Evolutionary conservation across 2,888 invertebrate genomes (phyloP), one percentile per base, ranked within the genome.

Genomic region (Drosophila kuntzei): DNA sequence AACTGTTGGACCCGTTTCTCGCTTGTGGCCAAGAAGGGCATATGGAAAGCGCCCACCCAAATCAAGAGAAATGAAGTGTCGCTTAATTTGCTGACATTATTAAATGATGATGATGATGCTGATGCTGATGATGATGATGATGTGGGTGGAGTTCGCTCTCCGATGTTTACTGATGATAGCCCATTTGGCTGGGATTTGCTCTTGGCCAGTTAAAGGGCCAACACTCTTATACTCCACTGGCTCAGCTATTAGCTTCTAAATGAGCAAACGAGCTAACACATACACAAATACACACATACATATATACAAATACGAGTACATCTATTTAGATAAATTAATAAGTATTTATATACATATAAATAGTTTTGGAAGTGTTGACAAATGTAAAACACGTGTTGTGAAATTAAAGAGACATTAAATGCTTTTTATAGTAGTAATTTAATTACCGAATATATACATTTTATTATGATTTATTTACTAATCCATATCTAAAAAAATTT

Each of bases 21-120:
- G 32, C 1, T 37, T 27, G n/a, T 54, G 32, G 16, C 22, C 43
- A 25, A 22, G 34, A 25, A 62, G 78, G 74, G 74, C 78, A 73
- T 59, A 55, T 72, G 67, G 73, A 51, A 46, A 62, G 74, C 78
- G 55, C 18, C 74, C 78, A 75, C 74, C 79, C 82, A 90, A 91
- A 90, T 90, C 90, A 90, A 90, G 91, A 91, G 86, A 89, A 90
- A 91, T 91, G 90, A 90, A 90, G 91, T 90, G 91, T 87, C 91
- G 85, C 89, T 91, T 90, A 90, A 90, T 91, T 90, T 90, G 91
- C 89, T 90, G 91, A 89, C 90, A 90, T 87, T 90, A 89, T 89
- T 83, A 79, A 79, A 79, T 72, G 76, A 64, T 61, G 75, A 57
- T 75, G 58, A 66, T 54, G 51, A 58, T n/a, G 34, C 76, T 72